Percentiles rank a stretch among this genome's conserved stretches.
phyloP scores from a whole-genome alignment of 2,888 invertebrate genomes.

The Drosophila planitibia region DNA sequence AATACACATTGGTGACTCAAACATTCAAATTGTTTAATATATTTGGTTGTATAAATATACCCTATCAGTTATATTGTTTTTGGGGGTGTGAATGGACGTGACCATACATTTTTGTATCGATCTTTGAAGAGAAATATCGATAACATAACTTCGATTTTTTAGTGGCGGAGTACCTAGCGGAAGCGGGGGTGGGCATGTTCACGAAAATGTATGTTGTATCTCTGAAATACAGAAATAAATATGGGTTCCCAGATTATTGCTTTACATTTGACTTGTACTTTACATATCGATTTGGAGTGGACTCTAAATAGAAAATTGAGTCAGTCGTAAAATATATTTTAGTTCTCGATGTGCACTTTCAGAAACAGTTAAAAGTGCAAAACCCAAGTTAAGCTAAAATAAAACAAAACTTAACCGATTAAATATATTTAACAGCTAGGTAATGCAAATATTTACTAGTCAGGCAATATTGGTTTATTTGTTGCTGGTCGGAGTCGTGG shows the following conservation, averaged over 20 bases:
- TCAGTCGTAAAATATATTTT: neutral
- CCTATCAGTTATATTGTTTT: neutral
- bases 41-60: neutral
- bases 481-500: too few relatives aligned
- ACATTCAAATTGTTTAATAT: neutral
- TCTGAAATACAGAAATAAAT: neutral
- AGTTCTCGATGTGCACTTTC: neutral
- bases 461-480: too few relatives aligned
- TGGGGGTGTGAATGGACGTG: too few relatives aligned
- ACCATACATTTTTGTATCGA: neutral
- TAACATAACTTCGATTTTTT: neutral
- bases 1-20: neutral
- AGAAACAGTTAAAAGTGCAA: neutral
- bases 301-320: neutral
- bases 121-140: neutral
- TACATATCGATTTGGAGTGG: neutral
- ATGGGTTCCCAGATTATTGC: neutral
- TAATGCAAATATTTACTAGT: too few relatives aligned
- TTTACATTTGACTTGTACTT: neutral
- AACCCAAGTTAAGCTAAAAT: neutral
- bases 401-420: neutral
- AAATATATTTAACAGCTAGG: neutral
- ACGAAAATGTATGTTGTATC: neutral
- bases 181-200: neutral
- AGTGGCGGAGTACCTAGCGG: neutral